phyloP scores from a whole-genome alignment of 2,113 vertebrate genomes.

The Barbus barbus region DNA sequence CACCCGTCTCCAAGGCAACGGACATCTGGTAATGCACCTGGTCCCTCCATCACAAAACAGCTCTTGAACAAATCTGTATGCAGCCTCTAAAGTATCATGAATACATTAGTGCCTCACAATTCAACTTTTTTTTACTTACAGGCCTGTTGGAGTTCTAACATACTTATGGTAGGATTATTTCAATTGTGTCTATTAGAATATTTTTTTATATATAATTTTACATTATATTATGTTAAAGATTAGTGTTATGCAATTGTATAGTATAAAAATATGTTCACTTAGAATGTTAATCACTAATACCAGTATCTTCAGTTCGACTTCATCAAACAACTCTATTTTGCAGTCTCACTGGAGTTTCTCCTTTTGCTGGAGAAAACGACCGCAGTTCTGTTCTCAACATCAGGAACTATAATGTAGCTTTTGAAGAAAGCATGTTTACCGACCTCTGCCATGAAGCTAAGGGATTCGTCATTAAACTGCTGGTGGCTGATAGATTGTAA shows the following conservation, averaged over 20 bases:
- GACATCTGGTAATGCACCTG: slow-evolving; percentile 85
- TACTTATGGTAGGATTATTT: slow-evolving; percentile 88
- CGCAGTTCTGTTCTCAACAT: slow-evolving; percentile 91
- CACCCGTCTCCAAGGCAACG: slow-evolving; percentile 87
- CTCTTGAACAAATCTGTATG: slow-evolving; percentile 33
- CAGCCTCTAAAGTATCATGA: slow-evolving; percentile 22
- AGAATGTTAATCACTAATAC: not conserved
- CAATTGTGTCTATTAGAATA: not conserved
- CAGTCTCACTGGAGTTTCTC: slow-evolving; percentile 94
- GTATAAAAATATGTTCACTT: not conserved
- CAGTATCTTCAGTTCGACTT: not conserved
- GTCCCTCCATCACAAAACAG: slow-evolving; percentile 19
- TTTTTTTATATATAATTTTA: no score
- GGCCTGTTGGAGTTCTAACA: slow-evolving; percentile 90
- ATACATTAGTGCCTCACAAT: slow-evolving; percentile 15
- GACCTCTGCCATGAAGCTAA: slow-evolving; percentile 90
- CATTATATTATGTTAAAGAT: not conserved
- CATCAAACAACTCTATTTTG: slow-evolving; percentile 23
- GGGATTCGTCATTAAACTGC: slow-evolving; percentile 95
- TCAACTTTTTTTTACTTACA: slow-evolving; percentile 60
- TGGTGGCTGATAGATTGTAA: slow-evolving; percentile 93
- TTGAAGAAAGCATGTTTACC: slow-evolving; percentile 92
- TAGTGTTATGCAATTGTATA: not conserved
- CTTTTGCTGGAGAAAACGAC: slow-evolving; percentile 93
- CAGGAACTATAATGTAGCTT: slow-evolving; percentile 93